Evolutionary conservation across 2,797 vertebrate species (phyloP), one percentile per base, ranked within the genome.

Genomic region (Thamnophis elegans): DNA sequence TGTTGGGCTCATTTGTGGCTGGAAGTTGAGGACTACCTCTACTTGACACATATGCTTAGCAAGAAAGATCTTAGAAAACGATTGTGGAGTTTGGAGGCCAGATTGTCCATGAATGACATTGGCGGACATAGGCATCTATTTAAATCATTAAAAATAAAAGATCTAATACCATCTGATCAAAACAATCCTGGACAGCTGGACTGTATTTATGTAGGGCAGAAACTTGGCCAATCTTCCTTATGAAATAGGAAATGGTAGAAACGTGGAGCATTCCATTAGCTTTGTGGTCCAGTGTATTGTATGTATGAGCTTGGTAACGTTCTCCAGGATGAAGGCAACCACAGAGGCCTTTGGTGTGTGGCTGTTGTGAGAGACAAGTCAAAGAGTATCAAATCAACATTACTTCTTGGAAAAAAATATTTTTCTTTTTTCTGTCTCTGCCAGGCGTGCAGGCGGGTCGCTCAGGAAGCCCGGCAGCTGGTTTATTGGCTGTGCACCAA

Each of bases 381-480:
- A 68, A 32, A 16, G 65, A 16, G n/a, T 1, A 16, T 14, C n/a
- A 7, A 32, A 32, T 32, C 0, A 16, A 5, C 65, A 16, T 32
- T 16, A 1, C 5, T n/a, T 68, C 62, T 68, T 32, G 12, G 12
- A n/a, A 68, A n/a, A n/a, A 65, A 5, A 68, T 14, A 16, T 73
- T 36, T 32, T 36, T 65, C 5, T 36, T 42, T 73, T 36, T 18
- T 36, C 18, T 36, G 12, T 68, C 18, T 42, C 32, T 95, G 95
- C 60, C 59, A 91, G 20, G 82, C 32, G 65, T 96, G 96, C 90
- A 94, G 95, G n/a, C 0, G 22, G 13, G 4, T 32, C 42, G 82
- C 91, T 59, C 92, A 93, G 54, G 95, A 96, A 87, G 94, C 96
- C 4, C 9, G 93, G 59, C 53, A 54, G 28, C 53, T 56, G 53